Evolutionary conservation across 2,888 invertebrate species (phyloP), one percentile per base, ranked within the genome.

Genomic region (Tipula vernalis): DNA sequence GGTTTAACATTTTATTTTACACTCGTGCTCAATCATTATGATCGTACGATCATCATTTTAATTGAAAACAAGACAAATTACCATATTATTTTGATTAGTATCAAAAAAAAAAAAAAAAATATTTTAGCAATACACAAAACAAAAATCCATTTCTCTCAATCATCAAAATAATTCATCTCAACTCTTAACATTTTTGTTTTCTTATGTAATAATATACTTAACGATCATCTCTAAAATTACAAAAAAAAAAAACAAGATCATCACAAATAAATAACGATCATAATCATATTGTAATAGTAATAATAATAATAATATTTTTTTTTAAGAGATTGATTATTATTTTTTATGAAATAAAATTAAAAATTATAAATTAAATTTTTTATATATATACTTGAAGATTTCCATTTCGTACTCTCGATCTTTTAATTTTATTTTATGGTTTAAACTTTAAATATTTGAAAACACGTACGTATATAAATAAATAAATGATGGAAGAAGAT

Each of bases 281-380:
- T 71, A 71, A 71, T 71, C 71, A 71, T 71, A 71, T 71, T 71
- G 71, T 71, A 71, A 71, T 71, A 71, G 51, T 57, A 57, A 57
- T 57, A 57, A 51, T 51, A 51, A 71, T 71, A 71, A 71, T 18
- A 51, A 51, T 51, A 51, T 5, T 51, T 44, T 44, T 28, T 44
- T 71, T 71, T 71, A 71, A 71, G 71, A 84, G 84, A 84, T 84
- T 84, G 36, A 84, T 84, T 84, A 84, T 84, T 84, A 84, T 84
- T 84, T 39, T 36, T 39, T 39, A 84, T 84, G 84, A 84, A 84
- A 84, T 84, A 84, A 84, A 84, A 84, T 84, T 84, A 84, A 84
- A n/a, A 84, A 84, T 84, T 84, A 84, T 39, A 84, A 84, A 84
- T 84, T n/a, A 84, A 84, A 39, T 84, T 84, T 84, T 84, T 83